Percentiles rank a stretch among this genome's conserved stretches.
Evolutionary conservation across 2,797 vertebrate genomes (phyloP).

Genomic region (Lophius americanus): DNA sequence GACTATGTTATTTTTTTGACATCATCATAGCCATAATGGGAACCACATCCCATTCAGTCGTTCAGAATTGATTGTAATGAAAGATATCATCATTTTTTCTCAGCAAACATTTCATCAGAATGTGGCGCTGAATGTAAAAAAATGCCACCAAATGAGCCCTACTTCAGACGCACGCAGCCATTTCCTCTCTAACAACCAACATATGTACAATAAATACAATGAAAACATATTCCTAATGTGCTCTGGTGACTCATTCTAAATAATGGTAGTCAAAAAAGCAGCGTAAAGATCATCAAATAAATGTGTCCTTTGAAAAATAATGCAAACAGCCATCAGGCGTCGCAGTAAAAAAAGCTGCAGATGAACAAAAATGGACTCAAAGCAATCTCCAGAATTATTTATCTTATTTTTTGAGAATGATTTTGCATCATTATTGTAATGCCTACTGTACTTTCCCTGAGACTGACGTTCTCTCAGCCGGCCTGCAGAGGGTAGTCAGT

Average conservation of each 20-base stretch:
- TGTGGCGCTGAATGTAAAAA: conserved; percentile 45
- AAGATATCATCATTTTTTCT: conserved; percentile 29
- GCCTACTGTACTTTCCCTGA: not conserved
- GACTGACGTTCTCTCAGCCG: conserved; percentile 48
- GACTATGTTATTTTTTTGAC: conserved; percentile 28
- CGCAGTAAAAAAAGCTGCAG: conserved; percentile 21
- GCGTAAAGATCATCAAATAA: conserved; percentile 63
- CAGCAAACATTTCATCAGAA: conserved; percentile 52
- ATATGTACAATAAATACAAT: conserved; percentile 50
- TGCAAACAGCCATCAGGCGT: conserved; percentile 25
- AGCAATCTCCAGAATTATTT: conserved; percentile 28
- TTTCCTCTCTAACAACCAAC: conserved; percentile 45
- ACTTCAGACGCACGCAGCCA: conserved; percentile 51
- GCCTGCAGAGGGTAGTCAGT: conserved; percentile 81
- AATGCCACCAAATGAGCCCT: conserved; percentile 48
- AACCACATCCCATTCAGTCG: conserved; percentile 36
- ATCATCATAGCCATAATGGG: conserved; percentile 30
- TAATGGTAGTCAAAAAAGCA: conserved; percentile 64
- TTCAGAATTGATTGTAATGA: conserved; percentile 34
- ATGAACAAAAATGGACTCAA: conserved; percentile 47
- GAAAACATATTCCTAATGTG: conserved; percentile 57
- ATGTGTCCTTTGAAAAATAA: conserved; percentile 44
- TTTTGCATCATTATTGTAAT: conserved; percentile 31
- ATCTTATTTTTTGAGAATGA: conserved; percentile 13
- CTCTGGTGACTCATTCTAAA: conserved; percentile 65